A percentile compares a stretch with the other conserved stretches of the same genome.
phyloP scores from a whole-genome alignment of 2,888 invertebrate genomes.

The Smittia aterrima region DNA sequence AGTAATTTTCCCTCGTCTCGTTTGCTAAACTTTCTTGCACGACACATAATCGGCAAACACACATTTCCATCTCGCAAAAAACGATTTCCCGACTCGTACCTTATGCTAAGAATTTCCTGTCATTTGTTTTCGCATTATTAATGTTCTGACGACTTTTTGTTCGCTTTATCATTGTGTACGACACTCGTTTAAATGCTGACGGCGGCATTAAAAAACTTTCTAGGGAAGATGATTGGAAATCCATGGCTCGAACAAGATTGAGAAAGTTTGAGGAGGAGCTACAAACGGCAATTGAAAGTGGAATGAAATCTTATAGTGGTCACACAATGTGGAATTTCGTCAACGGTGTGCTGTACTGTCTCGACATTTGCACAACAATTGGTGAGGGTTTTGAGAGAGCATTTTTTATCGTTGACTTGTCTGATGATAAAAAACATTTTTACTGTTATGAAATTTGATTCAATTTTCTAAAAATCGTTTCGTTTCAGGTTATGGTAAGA shows the following conservation, averaged over 20 bases:
- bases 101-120: neutral
- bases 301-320: slow-evolving; percentile 79
- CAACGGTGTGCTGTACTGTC: slow-evolving; percentile 80
- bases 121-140: slow-evolving; percentile 13
- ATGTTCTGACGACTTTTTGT: slow-evolving; percentile 9
- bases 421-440: neutral
- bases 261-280: slow-evolving; percentile 84
- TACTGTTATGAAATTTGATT: neutral
- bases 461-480: slow-evolving; percentile 12
- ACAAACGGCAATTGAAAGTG: slow-evolving; percentile 78
- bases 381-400: slow-evolving; percentile 68
- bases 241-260: slow-evolving; percentile 74
- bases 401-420: slow-evolving; percentile 36
- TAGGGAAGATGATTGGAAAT: slow-evolving; percentile 87
- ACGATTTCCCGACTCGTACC: neutral
- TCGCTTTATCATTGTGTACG: neutral
- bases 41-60: neutral
- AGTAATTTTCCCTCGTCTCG: neutral
- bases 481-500: neutral
- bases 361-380: slow-evolving; percentile 85
- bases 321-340: slow-evolving; percentile 84
- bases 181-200: neutral
- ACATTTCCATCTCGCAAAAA: neutral
- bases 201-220: slow-evolving; percentile 51
- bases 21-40: neutral